These are phyloP conservation scores for Okapia johnstoni DNA, from an alignment of 2,113 vertebrate genomes.

Conservation along the genomic window DNA sequence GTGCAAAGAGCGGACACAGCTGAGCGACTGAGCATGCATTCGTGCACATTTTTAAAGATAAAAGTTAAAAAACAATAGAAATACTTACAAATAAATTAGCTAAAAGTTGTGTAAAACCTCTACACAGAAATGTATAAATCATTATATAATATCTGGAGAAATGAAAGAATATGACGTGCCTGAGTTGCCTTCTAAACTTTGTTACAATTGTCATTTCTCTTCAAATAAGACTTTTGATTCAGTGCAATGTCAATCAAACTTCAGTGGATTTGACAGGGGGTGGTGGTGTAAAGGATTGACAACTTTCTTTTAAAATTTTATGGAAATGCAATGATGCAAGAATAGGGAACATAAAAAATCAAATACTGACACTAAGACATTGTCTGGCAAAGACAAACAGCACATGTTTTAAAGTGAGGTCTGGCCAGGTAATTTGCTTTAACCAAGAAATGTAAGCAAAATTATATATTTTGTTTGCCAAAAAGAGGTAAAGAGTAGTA, in stretches of 20 bases:
- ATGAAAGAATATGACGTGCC: not conserved
- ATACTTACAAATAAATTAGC: not conserved
- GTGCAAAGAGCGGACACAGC: not conserved
- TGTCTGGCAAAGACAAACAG: not conserved
- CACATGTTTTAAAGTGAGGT: not conserved
- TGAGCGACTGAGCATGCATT: not conserved
- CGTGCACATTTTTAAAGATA: not conserved
- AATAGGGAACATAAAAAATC: not conserved
- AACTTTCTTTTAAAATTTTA: not conserved
- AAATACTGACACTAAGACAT: not conserved
- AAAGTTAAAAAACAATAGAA: not conserved
- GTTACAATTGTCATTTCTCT: not conserved
- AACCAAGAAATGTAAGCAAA: not conserved
- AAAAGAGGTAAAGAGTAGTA: not conserved
- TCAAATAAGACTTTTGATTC: not conserved
- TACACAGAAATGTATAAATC: not conserved
- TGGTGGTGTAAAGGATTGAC: rapidly evolving
- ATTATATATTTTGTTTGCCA: not conserved
- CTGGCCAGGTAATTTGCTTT: not conserved
- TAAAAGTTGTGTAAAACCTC: not conserved
- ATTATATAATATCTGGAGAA: not conserved
- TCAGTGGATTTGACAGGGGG: not conserved
- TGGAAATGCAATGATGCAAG: not conserved
- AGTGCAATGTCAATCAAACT: not conserved
- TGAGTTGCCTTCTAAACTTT: not conserved